Evolutionary conservation across 1,140 invertebrate species (phyloP), one percentile per base, ranked within the genome.

Genomic region (Cherax quadricarinatus): DNA sequence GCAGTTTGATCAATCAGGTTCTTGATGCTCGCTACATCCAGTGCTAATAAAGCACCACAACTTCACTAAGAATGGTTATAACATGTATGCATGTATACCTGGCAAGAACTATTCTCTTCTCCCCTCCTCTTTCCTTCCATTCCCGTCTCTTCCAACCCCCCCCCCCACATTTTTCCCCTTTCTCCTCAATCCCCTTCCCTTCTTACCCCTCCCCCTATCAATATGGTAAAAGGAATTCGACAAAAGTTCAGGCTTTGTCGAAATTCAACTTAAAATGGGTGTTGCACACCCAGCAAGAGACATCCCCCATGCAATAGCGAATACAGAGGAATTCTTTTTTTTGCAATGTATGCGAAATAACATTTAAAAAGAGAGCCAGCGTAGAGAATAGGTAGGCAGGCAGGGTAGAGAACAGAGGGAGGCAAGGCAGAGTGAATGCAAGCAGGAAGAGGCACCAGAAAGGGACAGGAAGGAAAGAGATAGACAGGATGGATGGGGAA

Each of bases 241-340:
- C 62, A 70, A 70, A 70, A 57, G 18, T 16, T 70, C 62, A 70
- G 21, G 62, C 62, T 70, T 70, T 70, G 62, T 70, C 14, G 62
- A 70, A 70, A 21, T 70, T 70, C 18, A 70, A 16, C 21, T 16
- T 16, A n/a, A 70, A 70, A 70, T 70, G 62, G 62, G 62, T 70
- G 21, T 70, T 70, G 12, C 62, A n/a, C 62, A 16, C 4, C 62
- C 14, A 7, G 1, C 16, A 70, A 21, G 10, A n/a, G 62, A 70
- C 21, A n/a, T 70, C 16, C 62, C 70, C 12, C 70, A 75, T 30
- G n/a, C 70, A 75, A 75, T 75, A 75, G 70, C 70, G 24, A 7
- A 30, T 30, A 75, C 70, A 75, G 24, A 75, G 70, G 70, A 75
- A 75, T 75, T 75, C 70, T 30, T 75, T 41, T 41, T 70, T 70